Evolutionary conservation across 2,797 vertebrate species (phyloP).

Genomic region (Rallus crepitans): DNA sequence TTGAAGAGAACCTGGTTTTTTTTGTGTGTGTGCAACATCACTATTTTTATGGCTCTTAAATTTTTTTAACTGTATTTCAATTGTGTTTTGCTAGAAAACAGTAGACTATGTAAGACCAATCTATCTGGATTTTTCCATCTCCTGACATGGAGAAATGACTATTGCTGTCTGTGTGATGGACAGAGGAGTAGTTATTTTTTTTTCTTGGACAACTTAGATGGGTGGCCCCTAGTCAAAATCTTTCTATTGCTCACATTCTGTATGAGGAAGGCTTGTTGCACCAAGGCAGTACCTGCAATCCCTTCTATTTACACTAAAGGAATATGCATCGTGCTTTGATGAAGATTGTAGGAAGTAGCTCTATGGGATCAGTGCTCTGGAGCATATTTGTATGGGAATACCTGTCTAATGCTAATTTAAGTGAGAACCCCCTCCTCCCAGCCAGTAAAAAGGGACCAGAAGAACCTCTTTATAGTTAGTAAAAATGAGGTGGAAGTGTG

Average conservation of each 20-base stretch:
- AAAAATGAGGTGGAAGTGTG: background rate
- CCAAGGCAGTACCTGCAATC: background rate
- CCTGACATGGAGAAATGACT: background rate
- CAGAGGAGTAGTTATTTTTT: background rate
- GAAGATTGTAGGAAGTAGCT: background rate
- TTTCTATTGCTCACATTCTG: background rate
- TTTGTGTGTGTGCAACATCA: background rate
- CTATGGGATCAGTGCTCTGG: background rate
- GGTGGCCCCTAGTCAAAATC: background rate
- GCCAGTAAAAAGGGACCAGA: background rate
- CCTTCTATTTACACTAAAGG: background rate
- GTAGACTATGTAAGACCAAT: background rate
- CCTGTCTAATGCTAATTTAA: background rate
- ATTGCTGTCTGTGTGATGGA: background rate
- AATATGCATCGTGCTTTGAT: background rate
- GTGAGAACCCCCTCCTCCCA: background rate
- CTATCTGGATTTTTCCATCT: background rate
- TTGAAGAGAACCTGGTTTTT: background rate
- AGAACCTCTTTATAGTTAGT: background rate
- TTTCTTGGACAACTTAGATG: background rate
- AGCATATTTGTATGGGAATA: background rate
- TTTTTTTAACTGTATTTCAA: background rate
- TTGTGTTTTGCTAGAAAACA: background rate
- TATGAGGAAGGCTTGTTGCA: background rate
- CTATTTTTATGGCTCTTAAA: background rate